phyloP scores from a whole-genome alignment of 2,888 invertebrate genomes.

The Digitonthophagus gazella region DNA sequence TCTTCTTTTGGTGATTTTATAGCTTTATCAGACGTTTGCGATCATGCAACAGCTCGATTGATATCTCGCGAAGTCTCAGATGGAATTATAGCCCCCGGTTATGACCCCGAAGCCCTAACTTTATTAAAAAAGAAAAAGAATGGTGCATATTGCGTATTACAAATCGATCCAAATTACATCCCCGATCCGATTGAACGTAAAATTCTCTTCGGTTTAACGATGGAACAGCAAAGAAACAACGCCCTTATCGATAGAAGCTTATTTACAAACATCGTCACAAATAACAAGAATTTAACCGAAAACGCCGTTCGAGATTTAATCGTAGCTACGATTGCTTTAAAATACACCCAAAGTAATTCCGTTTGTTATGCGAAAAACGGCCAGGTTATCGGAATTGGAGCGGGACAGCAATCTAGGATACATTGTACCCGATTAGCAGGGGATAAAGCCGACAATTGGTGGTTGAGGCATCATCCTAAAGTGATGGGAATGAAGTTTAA shows the following conservation, averaged over 20 bases:
- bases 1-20: conserved; percentile 99
- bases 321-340: conserved; percentile 93
- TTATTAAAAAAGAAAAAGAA: conserved; percentile 92
- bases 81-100: conserved; percentile 96
- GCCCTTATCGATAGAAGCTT: conserved; percentile 73
- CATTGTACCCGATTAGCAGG: conserved; percentile 97
- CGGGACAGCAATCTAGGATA: conserved; percentile 98
- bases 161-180: conserved; percentile 86
- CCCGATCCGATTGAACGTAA: conserved; percentile 80
- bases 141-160: conserved; percentile 85
- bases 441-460: conserved; percentile 97
- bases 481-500: conserved; percentile 83
- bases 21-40: conserved; percentile 89
- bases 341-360: conserved; percentile 98
- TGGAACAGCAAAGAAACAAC: conserved; percentile 89
- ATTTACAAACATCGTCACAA: conserved; percentile 80
- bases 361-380: conserved; percentile 95
- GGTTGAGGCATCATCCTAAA: conserved; percentile 90
- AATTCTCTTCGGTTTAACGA: conserved; percentile 77
- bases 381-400: conserved; percentile 88
- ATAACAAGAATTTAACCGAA: conserved; percentile 65
- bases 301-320: conserved; percentile 84
- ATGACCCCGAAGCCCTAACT: conserved; percentile 76
- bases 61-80: conserved; percentile 95
- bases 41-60: conserved; percentile 85